A percentile compares a stretch with the other conserved stretches of the same genome.
phyloP scores from a whole-genome alignment of 1,140 invertebrate species.

The Heliothis virescens region DNA sequence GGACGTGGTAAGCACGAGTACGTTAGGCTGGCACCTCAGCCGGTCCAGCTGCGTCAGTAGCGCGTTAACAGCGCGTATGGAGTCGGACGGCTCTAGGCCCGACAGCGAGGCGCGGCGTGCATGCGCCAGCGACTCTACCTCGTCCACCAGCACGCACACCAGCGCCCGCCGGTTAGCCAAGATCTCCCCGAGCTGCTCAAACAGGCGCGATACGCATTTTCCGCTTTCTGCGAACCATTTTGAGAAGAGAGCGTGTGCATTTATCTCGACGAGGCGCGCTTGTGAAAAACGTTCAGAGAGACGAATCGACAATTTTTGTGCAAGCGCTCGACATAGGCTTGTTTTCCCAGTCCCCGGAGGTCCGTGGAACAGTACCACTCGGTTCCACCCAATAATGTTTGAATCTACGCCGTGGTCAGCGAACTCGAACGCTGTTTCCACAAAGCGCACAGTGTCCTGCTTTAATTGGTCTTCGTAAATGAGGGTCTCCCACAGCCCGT shows the following conservation, averaged over 20 bases:
- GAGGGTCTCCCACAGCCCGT: conserved; percentile 96
- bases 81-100: conserved; percentile 96
- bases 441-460: conserved; percentile 94
- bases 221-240: conserved; percentile 99
- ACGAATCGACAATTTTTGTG: conserved; percentile 96
- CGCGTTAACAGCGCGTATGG: conserved; percentile 98
- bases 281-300: conserved; percentile 90
- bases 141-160: conserved; percentile 97
- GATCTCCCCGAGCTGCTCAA: conserved; percentile 93
- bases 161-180: conserved; percentile 92
- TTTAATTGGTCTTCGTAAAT: conserved; percentile 95
- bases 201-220: conserved; percentile 98
- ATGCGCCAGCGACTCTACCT: conserved; percentile 97
- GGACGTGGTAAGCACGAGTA: conserved; percentile 97
- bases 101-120: conserved; percentile 88
- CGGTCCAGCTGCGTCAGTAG: conserved; percentile 98
- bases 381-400: conserved; percentile 96
- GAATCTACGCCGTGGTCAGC: conserved; percentile 92
- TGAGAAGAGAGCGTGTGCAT: conserved; percentile 98
- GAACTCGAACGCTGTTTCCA: conserved; percentile 94
- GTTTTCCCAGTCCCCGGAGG: conserved; percentile 98
- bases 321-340: conserved; percentile 97
- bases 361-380: conserved; percentile 96
- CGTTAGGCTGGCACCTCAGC: conserved; percentile 95
- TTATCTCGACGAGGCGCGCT: conserved; percentile 97